Base-by-base conservation (phyloP, 2,113 vertebrate genomes). In the Aythya baeri region DNA sequence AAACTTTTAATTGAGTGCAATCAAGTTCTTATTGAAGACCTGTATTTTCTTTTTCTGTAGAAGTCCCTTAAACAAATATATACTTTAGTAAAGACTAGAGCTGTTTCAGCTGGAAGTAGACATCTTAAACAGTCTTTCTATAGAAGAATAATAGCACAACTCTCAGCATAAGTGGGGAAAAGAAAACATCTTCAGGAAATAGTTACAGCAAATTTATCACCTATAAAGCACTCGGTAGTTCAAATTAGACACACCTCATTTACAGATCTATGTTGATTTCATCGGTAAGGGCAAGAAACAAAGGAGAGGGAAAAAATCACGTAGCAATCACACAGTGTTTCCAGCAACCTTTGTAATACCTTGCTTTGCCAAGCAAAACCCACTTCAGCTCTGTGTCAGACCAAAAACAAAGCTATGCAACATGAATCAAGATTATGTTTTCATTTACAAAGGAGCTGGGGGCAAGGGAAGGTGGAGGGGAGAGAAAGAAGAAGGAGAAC, bases 71-170 rank as follows among this genome's bases (percentile, higher is more conserved):
- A 89, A 88, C 9, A 54, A 80, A 88, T 65, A 41, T 13, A 1
- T 75, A 27, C 83, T 73, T 81, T 77, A 86, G 44, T 17, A 72
- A 90, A 72, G 21, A 18, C 31, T 75, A 27, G 59, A 93, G 82
- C 79, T 93, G 52, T 90, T 95, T 90, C 89, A 94, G 67, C 76
- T 93, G 76, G 65, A 91, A 89, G 38, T n/a, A 22, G 43, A 70
- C 38, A 67, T 90, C 50, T 79, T 36, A 71, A 82, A 79, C 55
- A 61, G 50, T 25, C 21, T 94, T 89, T 58, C 38, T 11, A 18
- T 5, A 44, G 66, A 71, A 80, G 75, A 96, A 74, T 32, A 65
- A 78, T 2, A 32, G 46, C 76, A 54, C 23, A 44, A 4, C 17
- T 83, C 76, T 67, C 76, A 36, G 32, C 26, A 15, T 2, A 83